phyloP scores from a whole-genome alignment of 1,140 invertebrate genomes.

The Drosophila insularis region DNA sequence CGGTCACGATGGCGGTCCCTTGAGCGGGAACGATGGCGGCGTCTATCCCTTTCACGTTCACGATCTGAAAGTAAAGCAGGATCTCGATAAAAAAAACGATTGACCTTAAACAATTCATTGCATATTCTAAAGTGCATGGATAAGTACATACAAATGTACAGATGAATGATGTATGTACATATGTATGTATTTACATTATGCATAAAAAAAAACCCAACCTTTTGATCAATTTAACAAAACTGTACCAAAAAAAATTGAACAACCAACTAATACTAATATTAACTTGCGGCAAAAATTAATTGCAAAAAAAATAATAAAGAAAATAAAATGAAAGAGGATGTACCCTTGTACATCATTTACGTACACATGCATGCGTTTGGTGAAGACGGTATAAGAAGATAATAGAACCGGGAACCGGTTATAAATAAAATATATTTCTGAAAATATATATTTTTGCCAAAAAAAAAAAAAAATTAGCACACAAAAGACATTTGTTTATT shows the following conservation, averaged over 20 bases:
- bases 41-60: slow-evolving; percentile 64
- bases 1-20: slow-evolving; percentile 66
- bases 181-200: too few species aligned
- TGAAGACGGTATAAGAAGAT: background rate
- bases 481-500: background rate
- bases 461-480: background rate
- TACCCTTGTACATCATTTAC: slow-evolving; percentile 27
- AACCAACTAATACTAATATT: background rate
- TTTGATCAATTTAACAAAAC: background rate
- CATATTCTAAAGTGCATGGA: too few species aligned
- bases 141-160: background rate
- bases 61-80: slow-evolving; percentile 39
- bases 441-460: too few species aligned
- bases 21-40: slow-evolving; percentile 71
- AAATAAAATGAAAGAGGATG: slow-evolving; percentile 20
- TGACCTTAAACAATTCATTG: too few species aligned
- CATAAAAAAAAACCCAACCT: background rate
- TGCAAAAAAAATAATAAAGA: background rate
- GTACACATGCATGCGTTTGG: slow-evolving; percentile 3
- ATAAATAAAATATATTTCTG: background rate
- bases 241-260: background rate
- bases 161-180: too few species aligned
- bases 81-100: too few species aligned
- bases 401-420: background rate
- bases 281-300: background rate